Conservation (phyloP, 2,113 vertebrate genomes). For the Megaceryle torquata region DNA sequence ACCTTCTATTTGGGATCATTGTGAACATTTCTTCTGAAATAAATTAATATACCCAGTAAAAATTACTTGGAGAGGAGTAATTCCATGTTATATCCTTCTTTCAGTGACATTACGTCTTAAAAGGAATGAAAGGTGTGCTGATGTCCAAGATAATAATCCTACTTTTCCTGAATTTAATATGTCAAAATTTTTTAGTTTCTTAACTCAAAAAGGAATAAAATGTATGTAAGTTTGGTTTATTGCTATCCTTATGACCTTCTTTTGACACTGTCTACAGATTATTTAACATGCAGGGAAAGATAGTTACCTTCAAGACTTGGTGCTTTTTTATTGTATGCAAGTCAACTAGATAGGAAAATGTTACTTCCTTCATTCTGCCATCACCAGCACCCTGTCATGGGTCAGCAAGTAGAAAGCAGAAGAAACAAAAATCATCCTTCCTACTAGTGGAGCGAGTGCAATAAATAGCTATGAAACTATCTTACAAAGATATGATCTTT, state of each 20-base stretch:
- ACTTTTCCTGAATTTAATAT: neutral
- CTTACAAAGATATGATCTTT: neutral
- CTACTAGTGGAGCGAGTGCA: neutral
- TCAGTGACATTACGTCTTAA: neutral
- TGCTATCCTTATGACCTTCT: neutral
- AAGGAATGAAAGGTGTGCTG: neutral
- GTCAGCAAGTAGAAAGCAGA: neutral
- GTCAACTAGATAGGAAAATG: neutral
- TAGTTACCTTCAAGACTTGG: neutral
- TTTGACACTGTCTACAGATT: neutral
- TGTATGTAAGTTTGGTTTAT: neutral
- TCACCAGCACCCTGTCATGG: neutral
- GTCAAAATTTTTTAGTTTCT: neutral
- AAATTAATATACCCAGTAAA: neutral
- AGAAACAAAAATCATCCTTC: neutral
- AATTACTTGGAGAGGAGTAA: neutral
- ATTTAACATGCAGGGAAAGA: neutral
- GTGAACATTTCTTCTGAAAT: neutral
- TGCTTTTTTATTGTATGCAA: neutral
- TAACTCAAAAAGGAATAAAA: neutral
- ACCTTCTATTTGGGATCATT: neutral
- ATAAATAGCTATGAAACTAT: neutral
- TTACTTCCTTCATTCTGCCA: neutral
- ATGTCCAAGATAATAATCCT: neutral
- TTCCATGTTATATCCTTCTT: neutral